Evolutionary conservation across 1,140 invertebrate genomes (phyloP).

Genomic region (Orius laevigatus): DNA sequence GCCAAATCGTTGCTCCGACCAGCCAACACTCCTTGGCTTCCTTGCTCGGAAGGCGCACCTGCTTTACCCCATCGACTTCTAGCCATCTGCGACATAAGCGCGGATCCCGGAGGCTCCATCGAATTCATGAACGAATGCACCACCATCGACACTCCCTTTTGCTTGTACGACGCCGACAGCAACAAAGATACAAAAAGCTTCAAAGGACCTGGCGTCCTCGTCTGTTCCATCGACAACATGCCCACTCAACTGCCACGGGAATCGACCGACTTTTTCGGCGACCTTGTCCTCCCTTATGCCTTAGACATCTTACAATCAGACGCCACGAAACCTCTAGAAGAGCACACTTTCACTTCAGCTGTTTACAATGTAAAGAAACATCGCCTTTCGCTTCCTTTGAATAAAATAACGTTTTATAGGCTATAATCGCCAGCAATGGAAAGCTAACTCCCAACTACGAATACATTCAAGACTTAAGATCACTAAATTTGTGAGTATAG

Average conservation of each 20-base stretch:
- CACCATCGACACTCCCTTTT: slow-evolving; percentile 97
- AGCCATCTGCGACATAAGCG: slow-evolving; percentile 94
- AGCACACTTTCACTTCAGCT: slow-evolving; percentile 56
- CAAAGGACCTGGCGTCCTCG: slow-evolving; percentile 87
- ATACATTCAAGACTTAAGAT: slow-evolving; percentile 84
- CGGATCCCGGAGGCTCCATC: slow-evolving; percentile 96
- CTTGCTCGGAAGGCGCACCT: slow-evolving; percentile 57
- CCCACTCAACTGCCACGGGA: slow-evolving; percentile 95
- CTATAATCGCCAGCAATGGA: slow-evolving; percentile 93
- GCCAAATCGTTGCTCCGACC: slow-evolving; percentile 85
- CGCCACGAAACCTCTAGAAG: slow-evolving; percentile 63
- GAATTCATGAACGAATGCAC: slow-evolving; percentile 99
- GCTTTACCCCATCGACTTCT: slow-evolving; percentile 78
- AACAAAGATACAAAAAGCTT: slow-evolving; percentile 95
- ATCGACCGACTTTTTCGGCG: slow-evolving; percentile 94
- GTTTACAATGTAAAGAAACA: slow-evolving; percentile 66
- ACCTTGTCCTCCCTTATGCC: slow-evolving; percentile 76
- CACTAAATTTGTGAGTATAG: slow-evolving; percentile 31
- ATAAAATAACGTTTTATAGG: slow-evolving; percentile 34
- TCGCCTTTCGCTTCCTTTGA: background rate
- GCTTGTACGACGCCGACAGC: slow-evolving; percentile 93
- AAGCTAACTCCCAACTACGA: slow-evolving; percentile 79
- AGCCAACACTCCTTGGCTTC: slow-evolving; percentile 80
- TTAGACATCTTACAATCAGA: slow-evolving; percentile 83
- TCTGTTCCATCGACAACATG: slow-evolving; percentile 99